Evolutionary conservation across 2,888 invertebrate species (phyloP), one percentile per base, ranked within the genome.

Genomic region (Heliconius charithonia): DNA sequence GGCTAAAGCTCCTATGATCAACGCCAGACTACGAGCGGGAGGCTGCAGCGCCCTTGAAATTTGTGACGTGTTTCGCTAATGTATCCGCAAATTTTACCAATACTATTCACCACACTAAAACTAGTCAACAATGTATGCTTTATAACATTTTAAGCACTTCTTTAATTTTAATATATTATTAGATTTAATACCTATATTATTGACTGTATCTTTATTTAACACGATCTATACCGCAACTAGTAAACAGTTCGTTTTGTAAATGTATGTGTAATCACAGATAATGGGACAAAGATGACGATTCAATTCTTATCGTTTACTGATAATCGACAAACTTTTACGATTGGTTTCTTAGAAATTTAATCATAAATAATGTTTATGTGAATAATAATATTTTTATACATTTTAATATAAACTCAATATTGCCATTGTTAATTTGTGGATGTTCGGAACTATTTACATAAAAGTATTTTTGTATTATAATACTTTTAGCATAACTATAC

Each of bases 1-100:
- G 83, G 83, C 82, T 78, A 80, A 80, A 82, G 77, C 83, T 84
- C 81, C 83, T 85, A 83, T 83, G 84, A 82, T 83, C 81, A 77
- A 62, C 82, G 83, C 83, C 84, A 72, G 69, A 75, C 75, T 63
- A 73, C 75, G 62, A 75, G 79, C 81, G 69, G 88, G 89, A 92
- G 92, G 91, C 92, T 93, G 93, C 87, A 89, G 83, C 85, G 92
- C 87, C 92, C 92, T 92, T 93, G 90, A 90, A 85, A 72, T 82
- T 82, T 84, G 83, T 82, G 75, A 80, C 80, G 81, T 78, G 82
- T 81, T 82, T 81, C 83, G 80, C 83, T 78, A 80, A 83, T 81
- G 59, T 82, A 45, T 76, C 37, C 71, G 62, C 69, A 79, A 59
- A 37, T 62, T 66, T 74, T 63, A 75, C 70, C 65, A 27, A 77